phyloP scores from a whole-genome alignment of 2,113 vertebrate genomes.

The Ptychochromis oligacanthus region DNA sequence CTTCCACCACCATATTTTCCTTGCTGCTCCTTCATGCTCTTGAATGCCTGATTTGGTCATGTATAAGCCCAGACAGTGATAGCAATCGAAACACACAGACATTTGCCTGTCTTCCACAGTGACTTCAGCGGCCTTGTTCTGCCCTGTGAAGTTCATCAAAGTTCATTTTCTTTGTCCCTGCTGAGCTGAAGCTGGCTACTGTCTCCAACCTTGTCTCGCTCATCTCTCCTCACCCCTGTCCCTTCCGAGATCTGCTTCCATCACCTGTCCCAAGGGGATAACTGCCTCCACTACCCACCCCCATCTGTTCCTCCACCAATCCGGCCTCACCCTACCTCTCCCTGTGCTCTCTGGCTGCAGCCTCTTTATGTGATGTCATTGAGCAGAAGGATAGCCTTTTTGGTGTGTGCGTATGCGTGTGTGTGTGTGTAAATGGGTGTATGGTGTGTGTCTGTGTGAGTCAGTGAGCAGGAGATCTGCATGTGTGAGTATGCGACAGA shows the following conservation, averaged over 20 bases:
- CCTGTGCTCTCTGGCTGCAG: slow-evolving; percentile 49
- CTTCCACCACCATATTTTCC: background rate
- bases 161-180: slow-evolving; percentile 63
- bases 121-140: slow-evolving; percentile 29
- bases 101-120: slow-evolving; percentile 26
- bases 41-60: background rate
- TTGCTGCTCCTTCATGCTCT: background rate
- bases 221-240: slow-evolving; percentile 54
- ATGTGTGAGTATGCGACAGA: slow-evolving; percentile 39
- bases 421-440: slow-evolving; percentile 22
- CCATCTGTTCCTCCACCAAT: slow-evolving; percentile 39
- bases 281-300: slow-evolving; percentile 22
- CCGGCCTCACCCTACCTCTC: slow-evolving; percentile 48
- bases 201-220: slow-evolving; percentile 55
- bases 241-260: slow-evolving; percentile 46
- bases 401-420: background rate
- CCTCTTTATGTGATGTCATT: slow-evolving; percentile 70
- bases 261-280: slow-evolving; percentile 48
- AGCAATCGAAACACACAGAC: slow-evolving; percentile 25
- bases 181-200: slow-evolving; percentile 50
- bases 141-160: slow-evolving; percentile 56
- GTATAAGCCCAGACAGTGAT: background rate
- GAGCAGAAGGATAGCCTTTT: slow-evolving; percentile 41
- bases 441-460: slow-evolving; percentile 42
- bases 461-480: slow-evolving; percentile 32